Base-by-base conservation (phyloP, 2,797 vertebrate species). In the Pterois miles region DNA sequence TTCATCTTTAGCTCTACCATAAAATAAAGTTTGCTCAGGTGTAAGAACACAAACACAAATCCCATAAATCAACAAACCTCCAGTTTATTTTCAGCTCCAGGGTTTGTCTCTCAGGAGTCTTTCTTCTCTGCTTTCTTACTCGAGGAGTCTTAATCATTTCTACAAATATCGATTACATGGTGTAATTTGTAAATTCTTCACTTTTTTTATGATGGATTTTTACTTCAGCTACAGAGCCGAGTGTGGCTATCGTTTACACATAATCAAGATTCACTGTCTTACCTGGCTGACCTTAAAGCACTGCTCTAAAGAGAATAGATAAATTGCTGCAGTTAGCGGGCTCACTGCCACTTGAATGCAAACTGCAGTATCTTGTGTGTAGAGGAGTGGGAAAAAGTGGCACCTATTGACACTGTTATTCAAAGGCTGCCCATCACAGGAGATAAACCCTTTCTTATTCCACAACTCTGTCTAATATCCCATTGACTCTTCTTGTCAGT, bases 251-350 rank as follows among this genome's bases (percentile, higher is more conserved):
- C 82, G 86, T 85, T 81, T 72, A 66, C 69, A 76, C 84, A 76
- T 82, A 80, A 88, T 89, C 76, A 86, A 74, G 66, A 84, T 83
- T 79, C 77, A 68, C 56, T 23, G 71, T 83, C 83, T 69, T 78
- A 91, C 89, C 88, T 76, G 84, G 79, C 76, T 84, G 84, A 88
- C 91, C 88, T 90, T 74, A 82, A 78, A 86, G 89, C 74, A 31
- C 69, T 33, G 29, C 68, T 88, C 82, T 76, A 70, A 76, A 84
- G 74, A 90, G 77, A 85, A 71, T 31, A 87, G 86, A 94, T 83
- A 74, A 87, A 91, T 87, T 82, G 78, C 86, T 83, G 86, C 84
- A 87, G 81, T 91, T 83, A 80, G 80, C 50, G 23, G 25, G 34
- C 74, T 82, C 53, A 23, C 74, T 57, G 74, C 82, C 78, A 74